Base-by-base conservation (phyloP, 1,140 invertebrate genomes). In the Drosophila parabipectinata region DNA sequence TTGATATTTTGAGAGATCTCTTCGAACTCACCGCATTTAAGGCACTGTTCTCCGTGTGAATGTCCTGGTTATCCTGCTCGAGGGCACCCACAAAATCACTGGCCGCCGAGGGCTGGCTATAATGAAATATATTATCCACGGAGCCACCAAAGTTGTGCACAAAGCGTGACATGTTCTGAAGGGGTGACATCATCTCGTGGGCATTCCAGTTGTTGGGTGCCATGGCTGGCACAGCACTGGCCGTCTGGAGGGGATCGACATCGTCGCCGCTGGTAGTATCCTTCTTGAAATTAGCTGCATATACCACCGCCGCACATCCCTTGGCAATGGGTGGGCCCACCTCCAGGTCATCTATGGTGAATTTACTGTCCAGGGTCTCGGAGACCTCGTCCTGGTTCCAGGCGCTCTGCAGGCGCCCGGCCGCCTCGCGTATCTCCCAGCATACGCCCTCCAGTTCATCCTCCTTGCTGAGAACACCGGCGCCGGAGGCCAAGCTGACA, bases 281-380 rank as follows among this genome's bases (percentile, higher is more conserved):
- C 44, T 71, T 60, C n/a, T 88, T 81, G 93, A 94, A 61, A 93
- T 92, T 73, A 92, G 95, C 96, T 24, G 95, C 93, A 90, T 97
- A 97, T 4, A 98, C 96, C 34, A 95, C 96, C 41, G 96, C 97
- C 76, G 95, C 96, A 89, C 96, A 96, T 24, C 97, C 97, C 92
- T 97, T 97, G 7, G 95, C 96, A 71, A 98, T 95, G 0, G 94
- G 92, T 21, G 94, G 93, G 2, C 96, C 96, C 62, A 97, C 93
- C 55, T 94, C 93, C 61, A 97, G 94, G 81, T 95, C 92, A 21
- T 94, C 92, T 15, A 96, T 92, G 55, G 78, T 92, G 4, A 94
- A 79, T 24, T 91, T 71, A 28, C 92, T 82, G 51, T 92, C 79
- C 18, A 92, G 72, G 37, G 79, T 67, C 3, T 91, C 89, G 72